phyloP scores from a whole-genome alignment of 1,140 invertebrate species.

The Himalopsyche phryganea region DNA sequence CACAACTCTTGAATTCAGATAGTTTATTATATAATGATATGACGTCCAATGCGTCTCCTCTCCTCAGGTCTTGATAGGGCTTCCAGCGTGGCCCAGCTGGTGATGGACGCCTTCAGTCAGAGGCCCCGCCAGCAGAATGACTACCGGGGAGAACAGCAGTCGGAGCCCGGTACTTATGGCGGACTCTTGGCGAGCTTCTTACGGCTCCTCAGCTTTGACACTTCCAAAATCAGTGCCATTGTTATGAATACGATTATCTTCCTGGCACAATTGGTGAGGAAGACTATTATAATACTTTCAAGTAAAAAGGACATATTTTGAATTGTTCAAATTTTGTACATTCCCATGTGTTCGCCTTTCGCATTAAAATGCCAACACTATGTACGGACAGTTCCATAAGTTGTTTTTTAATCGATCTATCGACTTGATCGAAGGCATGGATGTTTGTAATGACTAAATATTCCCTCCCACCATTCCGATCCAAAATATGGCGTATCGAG shows the following conservation, averaged over 20 bases:
- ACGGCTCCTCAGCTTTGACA: constrained; percentile 68
- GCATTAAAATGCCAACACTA: too few relatives aligned
- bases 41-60: background rate
- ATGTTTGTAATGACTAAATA: too few relatives aligned
- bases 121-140: constrained; percentile 19
- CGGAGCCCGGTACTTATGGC: background rate
- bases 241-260: constrained; percentile 77
- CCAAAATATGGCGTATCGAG: too few relatives aligned
- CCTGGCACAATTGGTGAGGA: constrained; percentile 76
- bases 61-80: constrained; percentile 45
- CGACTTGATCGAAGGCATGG: too few relatives aligned
- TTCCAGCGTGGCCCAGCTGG: constrained; percentile 49
- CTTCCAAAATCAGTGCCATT: constrained; percentile 70
- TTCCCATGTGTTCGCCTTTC: too few relatives aligned
- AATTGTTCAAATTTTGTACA: too few relatives aligned
- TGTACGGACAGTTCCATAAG: too few relatives aligned
- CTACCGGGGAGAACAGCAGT: constrained; percentile 8
- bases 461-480: too few relatives aligned
- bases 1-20: too few relatives aligned
- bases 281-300: background rate
- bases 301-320: too few relatives aligned
- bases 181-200: constrained; percentile 62
- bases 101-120: constrained; percentile 47
- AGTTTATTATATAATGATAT: too few relatives aligned
- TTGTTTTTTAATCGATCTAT: too few relatives aligned